phyloP scores from a whole-genome alignment of 2,113 vertebrate genomes.

The Cinclus cinclus region DNA sequence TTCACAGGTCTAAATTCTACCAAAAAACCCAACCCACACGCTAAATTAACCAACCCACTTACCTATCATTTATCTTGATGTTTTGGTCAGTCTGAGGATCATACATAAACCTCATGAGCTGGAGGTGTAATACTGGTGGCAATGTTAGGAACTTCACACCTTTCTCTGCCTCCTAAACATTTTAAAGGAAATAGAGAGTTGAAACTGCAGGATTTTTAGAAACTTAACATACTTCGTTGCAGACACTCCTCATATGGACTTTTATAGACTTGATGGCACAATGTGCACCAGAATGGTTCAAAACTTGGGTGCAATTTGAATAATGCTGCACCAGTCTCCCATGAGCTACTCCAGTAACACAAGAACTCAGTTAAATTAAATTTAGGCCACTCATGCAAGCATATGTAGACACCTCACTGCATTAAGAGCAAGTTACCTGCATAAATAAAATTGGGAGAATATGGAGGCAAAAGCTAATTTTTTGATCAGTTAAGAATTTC shows the following conservation, averaged over 20 bases:
- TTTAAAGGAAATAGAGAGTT: neutral
- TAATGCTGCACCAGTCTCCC: neutral
- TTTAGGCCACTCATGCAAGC: neutral
- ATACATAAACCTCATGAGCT: slow-evolving; percentile 99
- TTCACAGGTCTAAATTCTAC: neutral
- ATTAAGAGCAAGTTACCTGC: neutral
- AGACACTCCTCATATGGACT: neutral
- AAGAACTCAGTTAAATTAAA: neutral
- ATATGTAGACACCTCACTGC: neutral
- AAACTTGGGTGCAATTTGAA: neutral
- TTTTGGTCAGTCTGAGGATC: slow-evolving; percentile 99
- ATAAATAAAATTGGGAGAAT: neutral
- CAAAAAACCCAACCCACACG: neutral
- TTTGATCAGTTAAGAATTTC: neutral
- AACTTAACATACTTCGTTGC: neutral
- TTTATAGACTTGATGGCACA: neutral
- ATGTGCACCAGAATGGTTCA: neutral
- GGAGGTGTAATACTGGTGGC: slow-evolving; percentile 95
- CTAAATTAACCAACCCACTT: neutral
- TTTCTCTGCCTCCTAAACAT: slow-evolving; percentile 92
- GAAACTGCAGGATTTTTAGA: neutral
- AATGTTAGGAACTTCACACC: slow-evolving; percentile 97
- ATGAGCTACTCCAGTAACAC: neutral
- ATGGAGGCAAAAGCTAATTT: neutral
- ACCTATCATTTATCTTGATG: slow-evolving; percentile 99